These are phyloP conservation scores for Amaurobius ferox DNA, from an alignment of 2,888 invertebrate genomes.

Conservation along the genomic window DNA sequence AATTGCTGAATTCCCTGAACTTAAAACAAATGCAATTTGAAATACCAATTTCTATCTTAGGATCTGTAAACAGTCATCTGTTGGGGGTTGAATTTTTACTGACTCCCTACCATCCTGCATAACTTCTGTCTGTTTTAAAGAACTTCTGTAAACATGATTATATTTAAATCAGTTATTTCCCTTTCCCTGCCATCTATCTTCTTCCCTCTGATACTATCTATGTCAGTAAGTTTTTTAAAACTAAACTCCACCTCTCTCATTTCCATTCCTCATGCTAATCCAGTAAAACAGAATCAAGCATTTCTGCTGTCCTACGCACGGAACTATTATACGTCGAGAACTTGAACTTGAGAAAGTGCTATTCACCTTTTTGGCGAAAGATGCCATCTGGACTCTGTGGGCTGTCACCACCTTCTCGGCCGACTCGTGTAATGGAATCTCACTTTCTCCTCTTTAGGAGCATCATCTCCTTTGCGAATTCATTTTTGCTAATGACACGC, in stretches of 20 bases:
- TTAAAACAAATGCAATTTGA: too few species aligned
- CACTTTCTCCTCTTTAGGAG: background rate
- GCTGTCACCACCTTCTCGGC: background rate
- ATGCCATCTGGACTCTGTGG: background rate
- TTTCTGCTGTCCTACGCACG: background rate
- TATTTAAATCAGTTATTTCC: background rate
- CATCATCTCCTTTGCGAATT: background rate
- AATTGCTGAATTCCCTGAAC: too few species aligned
- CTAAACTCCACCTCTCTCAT: conserved; percentile 29
- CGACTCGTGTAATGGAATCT: background rate
- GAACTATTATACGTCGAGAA: background rate
- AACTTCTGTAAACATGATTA: too few species aligned
- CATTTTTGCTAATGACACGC: too few species aligned
- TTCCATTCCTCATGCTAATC: background rate
- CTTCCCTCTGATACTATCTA: conserved; percentile 35
- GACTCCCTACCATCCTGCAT: too few species aligned
- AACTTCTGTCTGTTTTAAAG: too few species aligned
- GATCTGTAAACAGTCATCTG: too few species aligned
- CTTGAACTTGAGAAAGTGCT: background rate
- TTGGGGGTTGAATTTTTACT: too few species aligned
- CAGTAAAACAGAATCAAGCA: background rate
- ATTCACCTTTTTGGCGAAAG: background rate
- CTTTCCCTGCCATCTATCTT: conserved; percentile 11
- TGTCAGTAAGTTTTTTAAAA: conserved; percentile 51
- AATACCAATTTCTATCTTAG: too few species aligned